Evolutionary conservation across 1,140 invertebrate genomes (phyloP).

Genomic region (Zophobas morio): DNA sequence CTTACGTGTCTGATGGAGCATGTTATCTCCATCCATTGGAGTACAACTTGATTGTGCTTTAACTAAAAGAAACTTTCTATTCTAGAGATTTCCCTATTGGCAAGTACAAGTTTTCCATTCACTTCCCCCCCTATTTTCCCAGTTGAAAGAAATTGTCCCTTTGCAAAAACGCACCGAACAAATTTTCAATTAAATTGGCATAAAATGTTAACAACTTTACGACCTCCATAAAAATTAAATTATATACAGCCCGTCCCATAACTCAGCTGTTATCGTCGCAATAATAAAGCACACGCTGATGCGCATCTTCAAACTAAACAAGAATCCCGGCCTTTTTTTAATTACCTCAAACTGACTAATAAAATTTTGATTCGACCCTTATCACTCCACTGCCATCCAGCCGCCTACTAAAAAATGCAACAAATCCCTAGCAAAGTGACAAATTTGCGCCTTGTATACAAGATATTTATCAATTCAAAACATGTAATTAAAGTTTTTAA

Average conservation of each 20-base stretch:
- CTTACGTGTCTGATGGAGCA: too few relatives aligned
- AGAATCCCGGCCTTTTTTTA: not conserved
- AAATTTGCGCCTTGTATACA: constrained; percentile 2
- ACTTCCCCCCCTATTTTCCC: not conserved
- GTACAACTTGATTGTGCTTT: constrained; percentile 6
- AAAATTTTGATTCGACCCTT: constrained; percentile 19
- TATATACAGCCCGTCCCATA: not conserved
- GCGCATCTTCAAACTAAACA: constrained; percentile 2
- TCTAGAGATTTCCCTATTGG: constrained; percentile 24
- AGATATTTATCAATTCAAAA: constrained; percentile 31
- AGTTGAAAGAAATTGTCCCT: not conserved
- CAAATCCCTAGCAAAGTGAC: constrained; percentile 2
- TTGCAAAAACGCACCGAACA: not conserved
- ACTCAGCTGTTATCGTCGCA: not conserved
- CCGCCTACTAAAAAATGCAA: not conserved
- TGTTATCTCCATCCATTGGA: not conserved
- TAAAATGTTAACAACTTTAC: not conserved
- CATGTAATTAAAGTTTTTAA: constrained; percentile 41
- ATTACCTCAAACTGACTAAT: not conserved
- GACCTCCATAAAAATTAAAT: not conserved
- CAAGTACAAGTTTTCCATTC: not conserved
- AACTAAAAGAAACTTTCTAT: constrained; percentile 8
- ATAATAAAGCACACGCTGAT: not conserved
- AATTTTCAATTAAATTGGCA: not conserved
- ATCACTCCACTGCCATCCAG: not conserved